Base-by-base conservation (phyloP, 1,140 invertebrate species). In the Elymnias hypermnestra region DNA sequence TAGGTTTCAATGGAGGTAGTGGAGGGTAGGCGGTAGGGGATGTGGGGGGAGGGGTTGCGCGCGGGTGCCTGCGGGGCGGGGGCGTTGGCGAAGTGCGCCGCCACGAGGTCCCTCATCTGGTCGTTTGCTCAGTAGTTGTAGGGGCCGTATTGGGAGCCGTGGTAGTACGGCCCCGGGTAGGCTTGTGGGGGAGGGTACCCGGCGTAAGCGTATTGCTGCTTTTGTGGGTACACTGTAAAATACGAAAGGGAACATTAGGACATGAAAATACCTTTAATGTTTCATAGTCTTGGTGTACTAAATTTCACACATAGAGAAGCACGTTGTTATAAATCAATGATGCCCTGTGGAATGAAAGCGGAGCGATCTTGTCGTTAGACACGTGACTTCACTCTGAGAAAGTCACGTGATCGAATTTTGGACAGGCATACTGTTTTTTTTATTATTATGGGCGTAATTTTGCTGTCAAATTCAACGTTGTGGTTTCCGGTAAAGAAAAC, bases 131-230 rank as follows among this genome's bases (percentile, higher is more conserved):
- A 95, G 78, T 95, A 95, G 83, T 94, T 95, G 88, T 97, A 96
- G 6, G 94, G 94, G n/a, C 94, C 94, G 73, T 97, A 97, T 72
- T 96, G 95, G 10, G 95, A 95, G 59, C 95, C 94, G 76, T 96
- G 94, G 69, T 96, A 95, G 72, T 95, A 95, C 12, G 94, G 94
- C 19, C 93, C 94, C 26, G 94, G 91, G 76, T 95, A 95, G 26
- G 93, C 93, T 47, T 94, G 92, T 5, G 93, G 91, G 25, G 94
- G 92, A 23, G 91, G 87, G 63, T 89, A 91, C 19, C 94, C 93
- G 58, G 96, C 95, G 52, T 94, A 94, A 28, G 94, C 93, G 74
- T 96, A 96, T 57, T 96, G 95, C 82, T 96, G 94, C 83, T 97
- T 97, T 82, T 97, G 95, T 9, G 95, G 95, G 86, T 97, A 97